Evolutionary conservation across 2,888 invertebrate genomes (phyloP).

Genomic region (Tinea trinotella): DNA sequence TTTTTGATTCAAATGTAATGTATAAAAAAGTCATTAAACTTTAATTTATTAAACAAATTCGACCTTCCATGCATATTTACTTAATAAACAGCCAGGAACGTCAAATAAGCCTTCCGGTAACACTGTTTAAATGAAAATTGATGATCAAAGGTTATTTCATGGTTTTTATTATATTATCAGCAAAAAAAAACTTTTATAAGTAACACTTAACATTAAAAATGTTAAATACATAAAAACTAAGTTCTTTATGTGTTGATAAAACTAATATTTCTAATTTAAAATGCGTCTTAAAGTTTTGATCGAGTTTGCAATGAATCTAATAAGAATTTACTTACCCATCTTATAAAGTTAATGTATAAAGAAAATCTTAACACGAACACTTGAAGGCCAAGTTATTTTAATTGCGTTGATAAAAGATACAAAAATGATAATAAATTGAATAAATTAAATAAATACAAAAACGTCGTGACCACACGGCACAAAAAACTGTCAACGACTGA

Average conservation of each 20-base stretch:
- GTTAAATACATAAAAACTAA: too few relatives aligned
- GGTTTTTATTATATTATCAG: too few relatives aligned
- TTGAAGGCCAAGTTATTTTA: not conserved
- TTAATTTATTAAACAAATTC: not conserved
- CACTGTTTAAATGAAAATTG: too few relatives aligned
- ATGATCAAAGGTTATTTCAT: too few relatives aligned
- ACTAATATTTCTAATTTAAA: too few relatives aligned
- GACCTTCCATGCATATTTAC: not conserved
- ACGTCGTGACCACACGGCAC: not conserved
- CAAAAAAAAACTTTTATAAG: too few relatives aligned
- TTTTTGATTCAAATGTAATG: not conserved
- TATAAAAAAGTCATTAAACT: not conserved
- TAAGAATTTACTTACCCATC: constrained; percentile 5
- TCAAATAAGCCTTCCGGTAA: too few relatives aligned
- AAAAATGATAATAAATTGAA: not conserved
- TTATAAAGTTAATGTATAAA: not conserved
- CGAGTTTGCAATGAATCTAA: too few relatives aligned
- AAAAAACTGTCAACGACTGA: not conserved
- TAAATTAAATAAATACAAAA: not conserved
- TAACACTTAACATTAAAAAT: too few relatives aligned
- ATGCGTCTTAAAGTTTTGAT: too few relatives aligned
- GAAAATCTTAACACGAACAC: constrained; percentile 6
- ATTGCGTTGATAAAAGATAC: not conserved
- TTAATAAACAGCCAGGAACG: not conserved
- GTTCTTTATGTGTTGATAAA: too few relatives aligned